Conservation (phyloP, 2,113 vertebrate genomes). For the Variabilichromis moorii region DNA sequence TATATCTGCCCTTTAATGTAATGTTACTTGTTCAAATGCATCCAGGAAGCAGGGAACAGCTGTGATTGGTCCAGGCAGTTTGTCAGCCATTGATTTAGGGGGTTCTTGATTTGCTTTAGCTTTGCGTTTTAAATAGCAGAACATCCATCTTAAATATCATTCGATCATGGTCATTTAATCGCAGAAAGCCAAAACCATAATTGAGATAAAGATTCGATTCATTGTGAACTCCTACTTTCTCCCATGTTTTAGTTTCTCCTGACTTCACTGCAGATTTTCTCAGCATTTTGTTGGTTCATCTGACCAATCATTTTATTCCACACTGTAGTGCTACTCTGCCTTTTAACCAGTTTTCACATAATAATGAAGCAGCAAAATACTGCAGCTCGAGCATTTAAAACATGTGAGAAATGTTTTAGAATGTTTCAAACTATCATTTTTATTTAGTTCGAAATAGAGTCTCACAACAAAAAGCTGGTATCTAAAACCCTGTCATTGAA, state of each 20-base stretch:
- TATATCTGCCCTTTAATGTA: neutral
- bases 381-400: neutral
- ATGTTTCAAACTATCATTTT: neutral
- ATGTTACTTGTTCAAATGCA: neutral
- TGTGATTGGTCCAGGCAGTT: neutral
- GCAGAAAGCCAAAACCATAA: neutral
- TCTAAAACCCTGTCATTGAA: neutral
- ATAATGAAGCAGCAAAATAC: neutral
- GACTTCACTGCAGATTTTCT: neutral
- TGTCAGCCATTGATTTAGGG: neutral
- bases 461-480: neutral
- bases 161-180: neutral
- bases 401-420: neutral
- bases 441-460: neutral
- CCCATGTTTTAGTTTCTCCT: neutral
- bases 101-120: neutral
- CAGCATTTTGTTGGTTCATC: neutral
- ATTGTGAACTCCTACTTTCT: neutral
- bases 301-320: neutral
- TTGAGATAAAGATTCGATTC: neutral
- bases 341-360: neutral
- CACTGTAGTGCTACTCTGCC: neutral
- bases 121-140: neutral
- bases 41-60: neutral
- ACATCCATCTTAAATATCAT: neutral